phyloP scores from a whole-genome alignment of 2,797 vertebrate genomes.

The Urophycis tenuis region DNA sequence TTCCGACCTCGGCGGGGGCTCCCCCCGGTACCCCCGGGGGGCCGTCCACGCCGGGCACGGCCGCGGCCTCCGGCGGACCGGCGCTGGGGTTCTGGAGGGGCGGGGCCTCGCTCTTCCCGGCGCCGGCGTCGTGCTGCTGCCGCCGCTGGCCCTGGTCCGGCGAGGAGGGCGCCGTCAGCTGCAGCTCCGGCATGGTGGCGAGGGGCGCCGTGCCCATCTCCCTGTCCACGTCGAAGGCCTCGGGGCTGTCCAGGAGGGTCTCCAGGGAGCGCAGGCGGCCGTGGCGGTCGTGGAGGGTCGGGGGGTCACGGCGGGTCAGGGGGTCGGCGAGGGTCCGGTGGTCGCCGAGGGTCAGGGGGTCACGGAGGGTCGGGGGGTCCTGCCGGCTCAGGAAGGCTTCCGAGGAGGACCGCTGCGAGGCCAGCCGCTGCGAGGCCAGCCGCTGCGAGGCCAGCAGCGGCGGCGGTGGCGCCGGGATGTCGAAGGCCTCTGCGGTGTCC shows the following conservation, averaged over 20 bases:
- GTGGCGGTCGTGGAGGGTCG: not conserved
- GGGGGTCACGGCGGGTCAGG: too few species aligned
- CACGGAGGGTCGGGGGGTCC: not conserved
- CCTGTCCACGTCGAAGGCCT: not conserved
- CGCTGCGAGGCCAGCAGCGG: slow-evolving; percentile 29
- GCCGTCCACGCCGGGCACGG: too few species aligned
- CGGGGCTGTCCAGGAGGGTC: fast-evolving
- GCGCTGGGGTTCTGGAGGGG: too few species aligned
- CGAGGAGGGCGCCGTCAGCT: not conserved
- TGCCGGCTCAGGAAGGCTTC: not conserved
- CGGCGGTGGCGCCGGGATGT: slow-evolving; percentile 57
- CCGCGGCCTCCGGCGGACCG: too few species aligned
- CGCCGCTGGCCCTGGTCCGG: not conserved
- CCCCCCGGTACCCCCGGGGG: not conserved
- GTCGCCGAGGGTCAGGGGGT: too few species aligned
- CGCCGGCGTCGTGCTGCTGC: too few species aligned
- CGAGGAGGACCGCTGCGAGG: not conserved
- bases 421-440: not conserved
- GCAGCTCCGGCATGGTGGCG: slow-evolving; percentile 49
- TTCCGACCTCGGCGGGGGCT: not conserved
- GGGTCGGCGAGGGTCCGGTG: too few species aligned
- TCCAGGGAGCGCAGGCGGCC: slow-evolving; percentile 3
- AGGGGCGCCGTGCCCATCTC: slow-evolving; percentile 27
- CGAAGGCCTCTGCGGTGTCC: slow-evolving; percentile 34
- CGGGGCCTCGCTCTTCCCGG: too few species aligned